Conservation (phyloP, 2,797 vertebrate species). For the Lophotriccus pileatus region DNA sequence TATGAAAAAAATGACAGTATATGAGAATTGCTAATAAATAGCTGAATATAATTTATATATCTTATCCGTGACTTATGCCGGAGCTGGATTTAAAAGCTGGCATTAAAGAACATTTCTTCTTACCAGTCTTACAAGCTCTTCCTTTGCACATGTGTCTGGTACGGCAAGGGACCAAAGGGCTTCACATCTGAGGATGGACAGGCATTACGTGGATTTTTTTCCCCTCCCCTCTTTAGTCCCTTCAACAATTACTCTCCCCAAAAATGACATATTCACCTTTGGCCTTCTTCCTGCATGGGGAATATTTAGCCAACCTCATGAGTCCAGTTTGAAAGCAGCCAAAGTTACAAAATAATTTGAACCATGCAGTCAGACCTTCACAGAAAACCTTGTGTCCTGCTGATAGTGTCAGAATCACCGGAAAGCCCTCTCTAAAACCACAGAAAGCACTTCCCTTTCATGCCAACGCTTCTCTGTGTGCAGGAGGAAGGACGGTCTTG, state of each 20-base stretch:
- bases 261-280: neutral
- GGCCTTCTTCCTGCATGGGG: neutral
- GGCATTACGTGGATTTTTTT: neutral
- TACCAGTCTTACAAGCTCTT: neutral
- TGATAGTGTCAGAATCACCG: neutral
- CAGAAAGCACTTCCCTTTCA: neutral
- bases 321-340: neutral
- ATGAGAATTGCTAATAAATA: neutral
- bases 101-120: neutral
- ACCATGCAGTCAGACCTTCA: neutral
- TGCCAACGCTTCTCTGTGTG: neutral
- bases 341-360: neutral
- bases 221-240: neutral
- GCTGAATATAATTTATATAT: neutral
- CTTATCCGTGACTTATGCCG: neutral
- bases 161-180: neutral
- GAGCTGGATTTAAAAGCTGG: neutral
- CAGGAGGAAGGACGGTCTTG: constrained; percentile 40
- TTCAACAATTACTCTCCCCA: neutral
- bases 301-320: neutral
- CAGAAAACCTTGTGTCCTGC: neutral
- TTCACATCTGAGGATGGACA: neutral
- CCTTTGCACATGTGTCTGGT: neutral
- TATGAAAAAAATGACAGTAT: neutral
- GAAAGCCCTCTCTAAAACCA: neutral